phyloP scores from a whole-genome alignment of 2,888 invertebrate species.

The Heteropelma amictum region DNA sequence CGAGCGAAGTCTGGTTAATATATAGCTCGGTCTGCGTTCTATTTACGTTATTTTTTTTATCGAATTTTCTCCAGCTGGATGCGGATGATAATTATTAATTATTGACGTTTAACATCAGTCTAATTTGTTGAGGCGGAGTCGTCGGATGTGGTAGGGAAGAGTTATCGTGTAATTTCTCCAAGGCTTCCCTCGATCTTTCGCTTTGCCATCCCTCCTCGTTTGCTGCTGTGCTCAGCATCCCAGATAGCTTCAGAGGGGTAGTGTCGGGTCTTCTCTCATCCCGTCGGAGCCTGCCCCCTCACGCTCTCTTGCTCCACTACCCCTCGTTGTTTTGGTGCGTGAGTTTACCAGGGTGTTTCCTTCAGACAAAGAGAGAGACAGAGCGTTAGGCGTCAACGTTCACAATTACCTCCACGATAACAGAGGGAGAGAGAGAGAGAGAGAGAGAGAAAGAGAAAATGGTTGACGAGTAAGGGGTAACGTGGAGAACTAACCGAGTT shows the following conservation, averaged over 20 bases:
- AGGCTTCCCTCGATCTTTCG: constrained; percentile 28
- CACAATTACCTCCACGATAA: constrained; percentile 45
- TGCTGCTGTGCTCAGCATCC: constrained; percentile 1
- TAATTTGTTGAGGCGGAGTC: constrained; percentile 31
- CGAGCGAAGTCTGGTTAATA: neutral
- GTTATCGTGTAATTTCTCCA: constrained; percentile 54
- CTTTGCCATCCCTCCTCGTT: constrained; percentile 1
- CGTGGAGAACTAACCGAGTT: constrained; percentile 54
- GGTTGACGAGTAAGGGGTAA: constrained; percentile 41
- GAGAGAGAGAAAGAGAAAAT: constrained; percentile 1
- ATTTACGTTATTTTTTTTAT: neutral
- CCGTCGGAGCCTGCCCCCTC: neutral
- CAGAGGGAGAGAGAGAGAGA: constrained; percentile 5
- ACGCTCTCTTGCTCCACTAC: constrained; percentile 12
- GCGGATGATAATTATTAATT: constrained; percentile 52
- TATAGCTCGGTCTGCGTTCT: neutral
- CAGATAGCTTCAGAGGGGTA: constrained; percentile 1
- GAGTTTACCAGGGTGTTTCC: constrained; percentile 33
- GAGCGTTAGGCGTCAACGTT: constrained; percentile 46
- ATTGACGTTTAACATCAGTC: constrained; percentile 53
- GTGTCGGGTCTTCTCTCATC: constrained; percentile 31
- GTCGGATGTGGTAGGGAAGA: constrained; percentile 43
- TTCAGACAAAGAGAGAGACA: constrained; percentile 20
- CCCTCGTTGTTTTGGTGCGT: constrained; percentile 24
- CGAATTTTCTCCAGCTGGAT: neutral